Percentiles rank a stretch among this genome's conserved stretches.
These are phyloP conservation scores for Lerista edwardsae DNA, from an alignment of 2,797 vertebrate species.

Conservation along the genomic window DNA sequence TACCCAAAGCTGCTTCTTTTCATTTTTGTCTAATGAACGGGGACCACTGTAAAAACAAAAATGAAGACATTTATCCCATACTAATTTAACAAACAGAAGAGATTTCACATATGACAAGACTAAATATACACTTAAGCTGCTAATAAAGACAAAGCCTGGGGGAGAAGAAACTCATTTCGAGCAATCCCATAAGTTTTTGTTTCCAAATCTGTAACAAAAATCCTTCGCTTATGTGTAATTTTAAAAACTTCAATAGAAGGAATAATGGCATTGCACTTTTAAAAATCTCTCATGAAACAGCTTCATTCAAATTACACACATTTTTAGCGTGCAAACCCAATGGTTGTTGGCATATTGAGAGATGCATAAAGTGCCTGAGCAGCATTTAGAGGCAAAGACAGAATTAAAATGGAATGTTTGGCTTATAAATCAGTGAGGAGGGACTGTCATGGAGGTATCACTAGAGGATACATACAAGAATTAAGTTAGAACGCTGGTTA, in stretches of 20 bases:
- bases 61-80: constrained; percentile 76
- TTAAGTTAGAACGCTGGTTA: neutral
- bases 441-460: constrained; percentile 23
- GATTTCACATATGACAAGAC: constrained; percentile 79
- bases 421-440: constrained; percentile 55
- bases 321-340: constrained; percentile 63
- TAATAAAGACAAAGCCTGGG: constrained; percentile 80
- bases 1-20: constrained; percentile 71
- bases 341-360: constrained; percentile 51
- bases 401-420: constrained; percentile 65
- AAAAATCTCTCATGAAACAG: constrained; percentile 77
- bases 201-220: constrained; percentile 76
- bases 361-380: constrained; percentile 58
- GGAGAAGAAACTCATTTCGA: constrained; percentile 79
- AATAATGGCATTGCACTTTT: constrained; percentile 66
- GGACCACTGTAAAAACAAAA: constrained; percentile 77
- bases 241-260: constrained; percentile 74
- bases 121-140: constrained; percentile 83
- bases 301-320: constrained; percentile 74
- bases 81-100: constrained; percentile 81
- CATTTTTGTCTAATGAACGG: constrained; percentile 81
- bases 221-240: constrained; percentile 79
- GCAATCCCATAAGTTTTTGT: constrained; percentile 79
- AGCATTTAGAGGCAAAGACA: constrained; percentile 50
- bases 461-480: neutral